Percentiles rank a stretch among this genome's conserved stretches.
phyloP scores from a whole-genome alignment of 2,113 vertebrate genomes.

The Cyanoramphus novaezelandiae region DNA sequence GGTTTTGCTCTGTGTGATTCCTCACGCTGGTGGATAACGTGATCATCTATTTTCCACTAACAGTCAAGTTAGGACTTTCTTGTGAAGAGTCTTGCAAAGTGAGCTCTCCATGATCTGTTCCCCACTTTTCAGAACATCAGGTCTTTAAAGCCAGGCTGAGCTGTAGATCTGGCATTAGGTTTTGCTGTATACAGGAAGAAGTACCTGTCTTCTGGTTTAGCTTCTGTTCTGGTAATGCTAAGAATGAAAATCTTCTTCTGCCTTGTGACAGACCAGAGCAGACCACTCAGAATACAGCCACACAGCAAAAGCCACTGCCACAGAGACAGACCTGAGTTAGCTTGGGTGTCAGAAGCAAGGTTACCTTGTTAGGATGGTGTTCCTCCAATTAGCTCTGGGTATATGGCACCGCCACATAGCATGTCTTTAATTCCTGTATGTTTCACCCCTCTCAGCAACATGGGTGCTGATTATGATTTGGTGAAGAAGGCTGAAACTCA shows the following conservation, averaged over 20 bases:
- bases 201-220: background rate
- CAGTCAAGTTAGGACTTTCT: background rate
- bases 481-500: background rate
- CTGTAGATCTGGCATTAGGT: background rate
- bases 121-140: background rate
- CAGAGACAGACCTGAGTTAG: background rate
- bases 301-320: background rate
- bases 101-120: background rate
- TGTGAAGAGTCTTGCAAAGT: background rate
- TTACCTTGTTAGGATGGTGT: background rate
- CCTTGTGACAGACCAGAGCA: background rate
- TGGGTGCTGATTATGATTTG: background rate
- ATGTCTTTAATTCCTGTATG: background rate
- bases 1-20: conserved; percentile 5
- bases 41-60: background rate
- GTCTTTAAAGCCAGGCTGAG: background rate
- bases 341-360: background rate
- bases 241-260: background rate
- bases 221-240: background rate
- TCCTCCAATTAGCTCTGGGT: background rate
- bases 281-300: background rate
- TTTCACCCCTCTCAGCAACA: background rate
- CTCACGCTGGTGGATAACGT: background rate
- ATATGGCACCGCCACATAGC: background rate
- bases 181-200: background rate